These are phyloP conservation scores for Gortyna flavago DNA, from an alignment of 2,888 invertebrate species.

Conservation along the genomic window DNA sequence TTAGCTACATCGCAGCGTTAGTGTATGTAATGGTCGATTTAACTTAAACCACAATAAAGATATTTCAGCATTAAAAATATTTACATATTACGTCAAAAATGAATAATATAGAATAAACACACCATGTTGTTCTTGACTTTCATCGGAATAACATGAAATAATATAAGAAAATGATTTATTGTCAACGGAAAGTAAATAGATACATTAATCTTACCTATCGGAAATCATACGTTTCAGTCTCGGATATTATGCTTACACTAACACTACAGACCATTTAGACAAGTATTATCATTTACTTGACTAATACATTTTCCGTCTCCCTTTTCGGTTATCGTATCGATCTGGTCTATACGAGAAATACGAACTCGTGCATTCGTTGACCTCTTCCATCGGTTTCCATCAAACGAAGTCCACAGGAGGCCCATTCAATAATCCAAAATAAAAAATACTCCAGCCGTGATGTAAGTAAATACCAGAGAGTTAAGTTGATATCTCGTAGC, in stretches of 20 bases:
- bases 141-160: neutral
- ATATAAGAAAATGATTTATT: constrained; percentile 23
- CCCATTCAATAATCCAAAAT: neutral
- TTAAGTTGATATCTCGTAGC: neutral
- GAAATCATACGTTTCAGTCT: constrained; percentile 14
- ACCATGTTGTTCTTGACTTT: neutral
- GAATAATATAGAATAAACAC: neutral
- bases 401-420: neutral
- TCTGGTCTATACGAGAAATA: neutral
- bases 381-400: neutral
- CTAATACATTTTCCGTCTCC: neutral
- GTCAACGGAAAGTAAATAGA: constrained; percentile 17
- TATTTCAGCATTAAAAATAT: neutral
- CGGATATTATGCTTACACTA: constrained; percentile 24
- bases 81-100: neutral
- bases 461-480: neutral
- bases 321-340: neutral
- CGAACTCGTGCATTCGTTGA: neutral
- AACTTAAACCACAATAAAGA: neutral
- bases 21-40: neutral
- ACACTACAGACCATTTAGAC: constrained; percentile 14
- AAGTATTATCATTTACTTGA: neutral
- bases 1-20: too few relatives aligned
- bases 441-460: neutral
- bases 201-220: constrained; percentile 35